These are phyloP conservation scores for Sebastes kiyomatsui DNA, from an alignment of 2,797 vertebrate genomes.

Conservation along the genomic window DNA sequence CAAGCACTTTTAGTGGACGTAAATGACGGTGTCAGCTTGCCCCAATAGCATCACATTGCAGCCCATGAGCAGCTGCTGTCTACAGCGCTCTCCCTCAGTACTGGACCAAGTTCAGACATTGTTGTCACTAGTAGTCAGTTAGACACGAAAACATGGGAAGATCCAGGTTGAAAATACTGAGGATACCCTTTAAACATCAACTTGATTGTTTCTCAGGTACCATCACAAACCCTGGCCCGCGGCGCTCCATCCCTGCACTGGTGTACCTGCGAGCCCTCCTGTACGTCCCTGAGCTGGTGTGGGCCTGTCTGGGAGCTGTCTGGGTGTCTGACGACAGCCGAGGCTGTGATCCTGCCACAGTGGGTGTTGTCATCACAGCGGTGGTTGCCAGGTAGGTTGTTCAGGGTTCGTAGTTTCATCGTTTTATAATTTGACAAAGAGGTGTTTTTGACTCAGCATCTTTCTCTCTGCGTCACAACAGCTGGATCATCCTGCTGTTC, in stretches of 20 bases:
- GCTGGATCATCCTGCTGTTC: conserved; percentile 93
- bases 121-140: no score
- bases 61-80: no score
- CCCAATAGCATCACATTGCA: no score
- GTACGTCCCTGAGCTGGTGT: conserved; percentile 91
- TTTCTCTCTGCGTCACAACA: conserved; percentile 57
- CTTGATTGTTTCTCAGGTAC: conserved; percentile 82
- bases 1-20: no score
- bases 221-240: conserved; percentile 92
- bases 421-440: background rate
- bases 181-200: no score
- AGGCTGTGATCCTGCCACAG: conserved; percentile 86
- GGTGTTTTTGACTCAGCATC: background rate
- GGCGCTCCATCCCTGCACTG: conserved; percentile 91
- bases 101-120: no score
- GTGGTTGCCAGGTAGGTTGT: conserved; percentile 89
- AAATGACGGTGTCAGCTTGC: no score
- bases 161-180: no score
- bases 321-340: conserved; percentile 88
- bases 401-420: background rate
- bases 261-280: conserved; percentile 91
- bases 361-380: conserved; percentile 85
- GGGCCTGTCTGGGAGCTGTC: conserved; percentile 91
- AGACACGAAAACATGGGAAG: no score
- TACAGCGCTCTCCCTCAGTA: no score